Conservation (phyloP, 2,797 vertebrate species). For the Spondyliosoma cantharus region DNA sequence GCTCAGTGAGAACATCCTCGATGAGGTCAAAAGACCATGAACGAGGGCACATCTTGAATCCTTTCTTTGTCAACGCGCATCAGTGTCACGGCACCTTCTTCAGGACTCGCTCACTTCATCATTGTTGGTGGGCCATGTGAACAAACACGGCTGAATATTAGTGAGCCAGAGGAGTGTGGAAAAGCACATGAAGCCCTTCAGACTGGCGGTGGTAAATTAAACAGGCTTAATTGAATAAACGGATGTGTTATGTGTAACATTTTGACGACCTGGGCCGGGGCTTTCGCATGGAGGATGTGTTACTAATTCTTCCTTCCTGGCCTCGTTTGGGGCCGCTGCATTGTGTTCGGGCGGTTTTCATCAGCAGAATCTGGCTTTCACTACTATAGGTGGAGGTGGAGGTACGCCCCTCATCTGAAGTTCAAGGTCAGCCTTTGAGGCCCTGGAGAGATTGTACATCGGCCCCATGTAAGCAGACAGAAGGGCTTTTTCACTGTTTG, state of each 20-base stretch:
- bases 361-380: conserved; percentile 52
- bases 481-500: conserved; percentile 10
- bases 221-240: conserved; percentile 71
- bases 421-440: conserved; percentile 32
- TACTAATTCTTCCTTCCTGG: conserved; percentile 83
- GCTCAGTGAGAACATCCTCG: conserved; percentile 44
- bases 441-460: not conserved
- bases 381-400: conserved; percentile 44
- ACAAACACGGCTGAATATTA: conserved; percentile 26
- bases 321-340: conserved; percentile 54
- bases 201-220: conserved; percentile 53
- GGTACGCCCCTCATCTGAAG: conserved; percentile 18
- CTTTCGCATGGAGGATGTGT: conserved; percentile 69
- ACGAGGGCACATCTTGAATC: conserved; percentile 24
- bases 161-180: conserved; percentile 32
- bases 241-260: conserved; percentile 74
- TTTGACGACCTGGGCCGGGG: conserved; percentile 39
- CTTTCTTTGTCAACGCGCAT: not conserved
- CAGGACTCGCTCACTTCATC: conserved; percentile 4
- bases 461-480: not conserved
- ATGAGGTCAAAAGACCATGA: conserved; percentile 36
- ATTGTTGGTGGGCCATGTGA: conserved; percentile 21
- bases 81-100: conserved; percentile 12
- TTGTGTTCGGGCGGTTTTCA: conserved; percentile 67
- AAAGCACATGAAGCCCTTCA: conserved; percentile 18